Base-by-base conservation (phyloP, 2,797 vertebrate genomes). In the Prionace glauca region DNA sequence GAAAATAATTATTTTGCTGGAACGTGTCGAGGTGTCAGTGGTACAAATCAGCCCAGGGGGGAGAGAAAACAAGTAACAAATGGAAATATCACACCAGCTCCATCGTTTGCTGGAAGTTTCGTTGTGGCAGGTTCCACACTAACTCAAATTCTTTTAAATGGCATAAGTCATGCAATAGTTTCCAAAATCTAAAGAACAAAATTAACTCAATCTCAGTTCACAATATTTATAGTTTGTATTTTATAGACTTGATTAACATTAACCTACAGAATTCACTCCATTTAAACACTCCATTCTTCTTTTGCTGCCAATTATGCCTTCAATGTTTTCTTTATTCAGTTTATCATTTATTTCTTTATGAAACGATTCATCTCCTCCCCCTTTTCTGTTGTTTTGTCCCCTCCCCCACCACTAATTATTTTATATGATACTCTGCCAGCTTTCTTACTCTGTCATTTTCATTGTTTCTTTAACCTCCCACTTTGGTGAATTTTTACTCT, bases 1-100 rank as follows among this genome's bases (percentile, higher is more conserved):
- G 29, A 62, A 90, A 90, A 65, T 90, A 90, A 90, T n/a, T 90
- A 90, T 62, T n/a, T 90, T 5, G 14, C 87, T 90, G 56, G 87
- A 90, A n/a, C 36, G 62, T 67, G 62, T 67, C 3, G 32, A 92
- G 90, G 90, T 67, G 62, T 67, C 60, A 67, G 32, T 62, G 12
- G 50, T 36, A 69, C 62, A 92, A 20, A 67, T 67, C 36, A 62
- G 62, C 62, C 9, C 62, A 41, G n/a, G 88, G 20, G 60, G 88
- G 29, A 91, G 29, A 20, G n/a, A 92, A 36, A 29, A 45, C 18
- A 45, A 32, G 18, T 62, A 88, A 16, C 32, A 65, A 92, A 67
- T n/a, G 18, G 65, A 92, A 67, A 92, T 10, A 92, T 92, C n/a
- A 62, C 60, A 67, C 18, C 62, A 91, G 36, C 88, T 24, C 22